phyloP scores from a whole-genome alignment of 2,113 vertebrate genomes.

The Sterna hirundo region DNA sequence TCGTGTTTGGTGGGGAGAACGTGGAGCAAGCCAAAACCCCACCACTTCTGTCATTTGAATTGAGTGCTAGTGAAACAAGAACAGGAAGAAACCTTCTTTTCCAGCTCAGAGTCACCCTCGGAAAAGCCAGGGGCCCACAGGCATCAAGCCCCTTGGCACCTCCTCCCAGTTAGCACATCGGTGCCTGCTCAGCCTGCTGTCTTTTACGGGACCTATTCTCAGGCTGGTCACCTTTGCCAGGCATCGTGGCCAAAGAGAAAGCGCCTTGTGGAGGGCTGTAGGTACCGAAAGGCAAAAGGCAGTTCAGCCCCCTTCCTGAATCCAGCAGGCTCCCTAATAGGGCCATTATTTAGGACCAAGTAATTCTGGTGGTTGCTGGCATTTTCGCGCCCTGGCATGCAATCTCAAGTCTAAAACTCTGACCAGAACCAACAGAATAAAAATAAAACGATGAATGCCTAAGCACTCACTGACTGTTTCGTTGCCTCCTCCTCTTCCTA shows the following conservation, averaged over 20 bases:
- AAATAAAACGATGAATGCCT: neutral
- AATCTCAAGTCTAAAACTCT: neutral
- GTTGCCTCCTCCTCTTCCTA: neutral
- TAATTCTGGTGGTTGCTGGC: neutral
- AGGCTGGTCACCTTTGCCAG: neutral
- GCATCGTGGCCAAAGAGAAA: neutral
- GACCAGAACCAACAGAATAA: constrained; percentile 9
- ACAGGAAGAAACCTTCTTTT: neutral
- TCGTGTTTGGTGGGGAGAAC: neutral
- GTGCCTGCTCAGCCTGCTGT: neutral
- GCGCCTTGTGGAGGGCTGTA: neutral
- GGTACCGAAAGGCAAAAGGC: neutral
- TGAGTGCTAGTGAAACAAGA: neutral
- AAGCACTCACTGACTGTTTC: neutral
- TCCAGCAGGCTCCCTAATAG: neutral
- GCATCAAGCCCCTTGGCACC: fast-evolving
- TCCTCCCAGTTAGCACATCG: fast-evolving
- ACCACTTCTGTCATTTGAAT: neutral
- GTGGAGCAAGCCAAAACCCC: neutral
- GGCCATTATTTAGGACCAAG: neutral
- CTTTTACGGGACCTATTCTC: neutral
- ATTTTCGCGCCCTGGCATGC: neutral
- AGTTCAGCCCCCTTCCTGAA: neutral
- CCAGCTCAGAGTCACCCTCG: neutral
- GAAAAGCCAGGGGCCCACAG: neutral